Conservation (phyloP, 2,113 vertebrate species). For the Aptenodytes forsteri region DNA sequence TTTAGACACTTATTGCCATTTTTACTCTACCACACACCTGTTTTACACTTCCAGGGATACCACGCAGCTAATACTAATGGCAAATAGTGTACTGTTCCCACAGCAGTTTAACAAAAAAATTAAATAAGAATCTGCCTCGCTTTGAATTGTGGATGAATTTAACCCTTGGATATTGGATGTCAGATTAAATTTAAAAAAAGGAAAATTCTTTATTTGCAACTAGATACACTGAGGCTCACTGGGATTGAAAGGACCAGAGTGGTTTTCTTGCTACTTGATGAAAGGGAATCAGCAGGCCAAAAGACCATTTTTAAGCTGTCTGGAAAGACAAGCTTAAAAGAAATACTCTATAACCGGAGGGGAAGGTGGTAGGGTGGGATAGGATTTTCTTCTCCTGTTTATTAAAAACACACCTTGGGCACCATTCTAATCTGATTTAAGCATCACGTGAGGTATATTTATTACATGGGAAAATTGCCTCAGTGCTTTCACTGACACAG, state of each 20-base stretch:
- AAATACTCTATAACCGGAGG: slow-evolving; percentile 27
- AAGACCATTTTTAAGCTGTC: slow-evolving; percentile 18
- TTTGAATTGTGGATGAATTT: not conserved
- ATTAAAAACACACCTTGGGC: slow-evolving; percentile 51
- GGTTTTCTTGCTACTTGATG: not conserved
- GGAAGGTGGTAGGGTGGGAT: slow-evolving; percentile 4
- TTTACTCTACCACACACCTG: not conserved
- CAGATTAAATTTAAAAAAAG: not conserved
- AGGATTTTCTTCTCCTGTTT: slow-evolving; percentile 36
- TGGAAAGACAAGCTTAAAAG: slow-evolving; percentile 51
- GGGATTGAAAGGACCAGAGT: not conserved
- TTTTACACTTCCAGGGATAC: not conserved
- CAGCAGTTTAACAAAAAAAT: not conserved
- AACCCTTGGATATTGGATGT: not conserved
- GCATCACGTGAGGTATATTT: slow-evolving; percentile 16
- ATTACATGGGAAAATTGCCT: slow-evolving; percentile 62
- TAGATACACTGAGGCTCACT: not conserved
- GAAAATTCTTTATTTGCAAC: not conserved
- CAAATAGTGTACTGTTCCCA: not conserved
- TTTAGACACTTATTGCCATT: not conserved
- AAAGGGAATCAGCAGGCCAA: not conserved
- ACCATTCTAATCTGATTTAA: slow-evolving; percentile 48
- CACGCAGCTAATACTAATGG: not conserved
- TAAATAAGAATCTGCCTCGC: not conserved
- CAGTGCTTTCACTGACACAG: slow-evolving; percentile 30